Conservation (phyloP, 2,113 vertebrate genomes). For the Pseudonaja textilis region DNA sequence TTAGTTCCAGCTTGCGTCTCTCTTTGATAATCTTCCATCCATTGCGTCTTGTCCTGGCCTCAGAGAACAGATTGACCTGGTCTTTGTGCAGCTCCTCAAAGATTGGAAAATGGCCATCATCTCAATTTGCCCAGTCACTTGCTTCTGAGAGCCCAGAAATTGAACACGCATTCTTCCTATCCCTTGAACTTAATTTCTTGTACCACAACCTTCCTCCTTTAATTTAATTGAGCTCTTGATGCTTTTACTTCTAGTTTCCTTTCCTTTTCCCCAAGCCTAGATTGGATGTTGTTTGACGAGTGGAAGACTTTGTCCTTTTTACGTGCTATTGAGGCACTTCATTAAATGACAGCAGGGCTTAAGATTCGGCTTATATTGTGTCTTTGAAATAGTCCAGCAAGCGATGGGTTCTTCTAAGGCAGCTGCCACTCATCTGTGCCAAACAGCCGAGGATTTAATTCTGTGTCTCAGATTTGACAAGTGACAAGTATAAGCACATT, state of each 20-base stretch:
- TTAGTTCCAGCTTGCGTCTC: not conserved
- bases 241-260: not conserved
- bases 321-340: not conserved
- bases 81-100: not conserved
- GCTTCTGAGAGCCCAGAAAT: not conserved
- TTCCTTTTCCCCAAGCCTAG: not conserved
- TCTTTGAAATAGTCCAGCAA: not conserved
- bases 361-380: not conserved
- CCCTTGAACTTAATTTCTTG: not conserved
- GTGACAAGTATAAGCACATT: conserved; percentile 44
- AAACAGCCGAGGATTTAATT: conserved; percentile 35
- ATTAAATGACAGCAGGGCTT: not conserved
- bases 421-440: not conserved
- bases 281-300: not conserved
- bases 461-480: conserved; percentile 41
- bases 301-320: not conserved
- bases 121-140: not conserved
- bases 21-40: not conserved
- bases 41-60: not conserved
- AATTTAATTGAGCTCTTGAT: not conserved
- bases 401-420: not conserved
- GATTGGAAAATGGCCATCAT: not conserved
- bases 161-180: not conserved
- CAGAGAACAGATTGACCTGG: not conserved
- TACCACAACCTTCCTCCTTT: not conserved